Base-by-base conservation (phyloP, 1,140 invertebrate species). In the Nasonia vitripennis region DNA sequence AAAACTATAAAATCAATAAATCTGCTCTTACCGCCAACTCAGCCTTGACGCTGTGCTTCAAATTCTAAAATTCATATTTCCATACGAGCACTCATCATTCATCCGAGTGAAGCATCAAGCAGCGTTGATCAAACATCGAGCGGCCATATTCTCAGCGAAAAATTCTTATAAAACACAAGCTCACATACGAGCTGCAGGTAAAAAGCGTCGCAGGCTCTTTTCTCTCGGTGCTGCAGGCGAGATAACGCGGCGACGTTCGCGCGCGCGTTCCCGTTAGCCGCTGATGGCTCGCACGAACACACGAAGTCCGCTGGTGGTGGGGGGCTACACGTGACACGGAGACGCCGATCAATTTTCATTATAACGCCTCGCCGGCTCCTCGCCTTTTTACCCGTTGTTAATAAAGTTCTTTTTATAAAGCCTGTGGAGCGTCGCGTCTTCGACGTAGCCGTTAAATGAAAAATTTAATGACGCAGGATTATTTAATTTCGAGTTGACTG, bases 361-460 rank as follows among this genome's bases (percentile, higher is more conserved):
- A 85, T 81, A 85, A 85, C 84, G 84, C 84, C 78, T 85, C 84
- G 78, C 71, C 70, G 27, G 27, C 70, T 74, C 48, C 68, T 71
- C 68, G 45, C 31, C 70, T 80, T 80, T 80, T 41, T 34, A 75
- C 67, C 37, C 78, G 48, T 75, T 73, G 75, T 84, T 85, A 45
- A 73, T 85, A 81, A 85, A 85, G 78, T 75, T 85, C 68, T 75
- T 81, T 85, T 85, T 51, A 83, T 77, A 77, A 83, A 83, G 27
- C 17, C 5, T 41, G 1, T 23, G 34, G 34, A 37, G 27, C 67
- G 14, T 20, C 45, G 67, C 10, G 37, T 45, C 34, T 45, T 45
- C 41, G 73, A 45, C 37, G 73, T 11, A 10, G 23, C 9, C 74
- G 41, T 41, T 75, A 45, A 75, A 23, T 75, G 41, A 75, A 75